phyloP scores from a whole-genome alignment of 2,797 vertebrate genomes.

The Vultur gryphus region DNA sequence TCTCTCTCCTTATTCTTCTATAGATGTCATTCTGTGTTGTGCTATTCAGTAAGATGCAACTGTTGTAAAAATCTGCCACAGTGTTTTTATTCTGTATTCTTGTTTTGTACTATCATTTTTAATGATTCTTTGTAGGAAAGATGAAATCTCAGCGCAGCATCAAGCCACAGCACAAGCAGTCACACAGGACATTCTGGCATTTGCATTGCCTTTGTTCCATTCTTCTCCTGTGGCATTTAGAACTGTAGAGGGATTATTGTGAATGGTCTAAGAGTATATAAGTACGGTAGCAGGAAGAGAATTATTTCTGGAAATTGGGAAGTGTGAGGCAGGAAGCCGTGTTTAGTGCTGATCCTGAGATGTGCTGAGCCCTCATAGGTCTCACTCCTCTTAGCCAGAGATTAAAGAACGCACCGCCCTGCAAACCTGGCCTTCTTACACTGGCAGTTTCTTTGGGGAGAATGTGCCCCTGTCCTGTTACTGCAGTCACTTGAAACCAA shows the following conservation, averaged over 20 bases:
- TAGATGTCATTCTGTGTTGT: slow-evolving; percentile 36
- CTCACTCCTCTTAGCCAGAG: not conserved
- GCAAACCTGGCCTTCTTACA: not conserved
- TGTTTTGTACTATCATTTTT: slow-evolving; percentile 40
- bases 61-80: slow-evolving; percentile 22
- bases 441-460: not conserved
- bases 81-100: slow-evolving; percentile 21
- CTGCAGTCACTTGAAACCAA: not conserved
- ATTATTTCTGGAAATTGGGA: slow-evolving; percentile 48
- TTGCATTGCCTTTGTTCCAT: slow-evolving; percentile 60
- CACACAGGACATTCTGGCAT: slow-evolving; percentile 53
- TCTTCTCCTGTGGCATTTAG: slow-evolving; percentile 46
- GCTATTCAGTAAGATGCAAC: not conserved
- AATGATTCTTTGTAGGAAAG: slow-evolving; percentile 46
- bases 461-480: not conserved
- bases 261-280: slow-evolving; percentile 14
- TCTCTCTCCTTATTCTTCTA: slow-evolving; percentile 48
- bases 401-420: not conserved
- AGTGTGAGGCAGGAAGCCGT: not conserved
- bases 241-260: slow-evolving; percentile 38
- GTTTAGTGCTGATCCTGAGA: not conserved
- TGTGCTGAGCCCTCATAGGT: not conserved
- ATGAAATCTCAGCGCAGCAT: slow-evolving; percentile 33
- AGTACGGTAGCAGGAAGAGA: slow-evolving; percentile 38
- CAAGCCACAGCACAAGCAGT: slow-evolving; percentile 29